Evolutionary conservation across 2,797 vertebrate genomes (phyloP).

Genomic region (Masticophis lateralis): DNA sequence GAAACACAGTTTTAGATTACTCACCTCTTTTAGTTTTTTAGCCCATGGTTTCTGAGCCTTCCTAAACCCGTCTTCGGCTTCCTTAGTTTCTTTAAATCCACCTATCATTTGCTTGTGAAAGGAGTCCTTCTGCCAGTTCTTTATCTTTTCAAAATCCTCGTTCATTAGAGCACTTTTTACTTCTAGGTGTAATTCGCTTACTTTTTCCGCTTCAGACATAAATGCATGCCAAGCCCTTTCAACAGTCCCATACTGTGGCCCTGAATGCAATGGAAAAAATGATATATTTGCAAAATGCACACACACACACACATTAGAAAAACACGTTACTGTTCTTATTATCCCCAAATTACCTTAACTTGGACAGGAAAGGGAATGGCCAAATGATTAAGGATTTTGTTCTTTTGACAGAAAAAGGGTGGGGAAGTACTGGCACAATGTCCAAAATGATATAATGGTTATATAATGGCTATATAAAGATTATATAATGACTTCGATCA

Average conservation of each 20-base stretch:
- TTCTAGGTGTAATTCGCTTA: constrained; percentile 95
- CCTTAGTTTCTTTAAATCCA: constrained; percentile 95
- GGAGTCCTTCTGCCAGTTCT: constrained; percentile 97
- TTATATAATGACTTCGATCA: not conserved
- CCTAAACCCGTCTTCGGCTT: constrained; percentile 94
- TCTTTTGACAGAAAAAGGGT: not conserved
- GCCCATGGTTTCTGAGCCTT: constrained; percentile 99
- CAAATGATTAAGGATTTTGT: not conserved
- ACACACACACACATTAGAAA: constrained; percentile 1
- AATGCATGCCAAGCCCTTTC: constrained; percentile 90
- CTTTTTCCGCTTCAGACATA: constrained; percentile 93
- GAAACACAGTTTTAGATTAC: constrained; percentile 47
- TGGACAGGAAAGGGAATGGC: not conserved
- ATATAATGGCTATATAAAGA: no score
- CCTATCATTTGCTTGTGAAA: constrained; percentile 99
- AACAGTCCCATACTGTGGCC: constrained; percentile 92
- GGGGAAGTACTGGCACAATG: not conserved
- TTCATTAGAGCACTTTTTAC: constrained; percentile 90
- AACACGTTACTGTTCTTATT: constrained; percentile 40
- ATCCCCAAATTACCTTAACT: not conserved
- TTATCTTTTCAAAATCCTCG: constrained; percentile 96
- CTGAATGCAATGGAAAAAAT: constrained; percentile 66
- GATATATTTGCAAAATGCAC: not conserved
- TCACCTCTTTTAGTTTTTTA: constrained; percentile 97
- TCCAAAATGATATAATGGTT: not conserved